Conservation (phyloP, 2,797 vertebrate species). For the Gymnocypris eckloni region DNA sequence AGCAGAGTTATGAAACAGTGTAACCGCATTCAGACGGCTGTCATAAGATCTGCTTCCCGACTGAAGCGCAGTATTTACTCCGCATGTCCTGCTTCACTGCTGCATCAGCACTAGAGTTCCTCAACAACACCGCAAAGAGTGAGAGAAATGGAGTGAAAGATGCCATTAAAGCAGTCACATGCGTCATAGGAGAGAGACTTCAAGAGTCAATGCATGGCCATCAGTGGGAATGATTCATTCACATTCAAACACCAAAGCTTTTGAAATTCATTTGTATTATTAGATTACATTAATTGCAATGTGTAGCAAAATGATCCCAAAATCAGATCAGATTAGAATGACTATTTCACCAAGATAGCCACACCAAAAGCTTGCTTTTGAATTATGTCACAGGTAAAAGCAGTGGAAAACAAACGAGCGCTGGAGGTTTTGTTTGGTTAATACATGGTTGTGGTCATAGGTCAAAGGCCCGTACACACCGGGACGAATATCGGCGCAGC, state of each 20-base stretch:
- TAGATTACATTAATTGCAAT: neutral
- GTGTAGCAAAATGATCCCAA: neutral
- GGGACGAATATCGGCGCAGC: too few relatives aligned
- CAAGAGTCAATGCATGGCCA: neutral
- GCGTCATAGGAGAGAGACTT: neutral
- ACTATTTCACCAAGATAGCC: neutral
- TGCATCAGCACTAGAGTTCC: slow-evolving; percentile 47
- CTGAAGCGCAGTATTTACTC: neutral
- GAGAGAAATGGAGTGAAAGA: neutral
- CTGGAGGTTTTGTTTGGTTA: neutral
- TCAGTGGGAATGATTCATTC: neutral
- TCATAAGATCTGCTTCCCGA: neutral
- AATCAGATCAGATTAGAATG: neutral
- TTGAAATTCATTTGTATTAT: neutral
- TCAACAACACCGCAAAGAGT: slow-evolving; percentile 7
- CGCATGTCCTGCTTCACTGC: slow-evolving; percentile 42
- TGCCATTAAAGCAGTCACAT: neutral
- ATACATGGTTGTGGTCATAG: neutral
- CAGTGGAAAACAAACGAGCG: neutral
- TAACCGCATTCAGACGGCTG: neutral
- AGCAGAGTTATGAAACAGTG: too few relatives aligned
- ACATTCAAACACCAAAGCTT: neutral
- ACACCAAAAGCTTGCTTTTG: neutral
- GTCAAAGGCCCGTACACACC: too few relatives aligned
- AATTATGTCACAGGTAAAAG: neutral